A percentile compares a stretch with the other conserved stretches of the same genome.
Evolutionary conservation across 2,797 vertebrate species (phyloP).

Genomic region (Prunella strophiata): DNA sequence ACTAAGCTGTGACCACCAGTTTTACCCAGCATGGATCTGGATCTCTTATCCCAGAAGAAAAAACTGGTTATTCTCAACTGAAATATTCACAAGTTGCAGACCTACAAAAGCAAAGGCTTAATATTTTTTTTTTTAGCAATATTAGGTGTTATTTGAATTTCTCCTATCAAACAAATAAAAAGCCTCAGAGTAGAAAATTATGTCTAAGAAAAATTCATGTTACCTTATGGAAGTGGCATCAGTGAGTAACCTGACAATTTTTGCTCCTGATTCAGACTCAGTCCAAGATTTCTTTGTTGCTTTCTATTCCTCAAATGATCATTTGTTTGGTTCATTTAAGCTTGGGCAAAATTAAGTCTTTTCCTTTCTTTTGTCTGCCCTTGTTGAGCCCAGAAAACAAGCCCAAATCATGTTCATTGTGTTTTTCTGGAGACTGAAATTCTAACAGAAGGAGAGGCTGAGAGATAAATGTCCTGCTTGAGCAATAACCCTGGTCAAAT

Average conservation of each 20-base stretch:
- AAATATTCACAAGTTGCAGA: background rate
- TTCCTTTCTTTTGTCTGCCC: background rate
- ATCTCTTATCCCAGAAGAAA: background rate
- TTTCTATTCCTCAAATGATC: background rate
- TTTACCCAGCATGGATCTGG: background rate
- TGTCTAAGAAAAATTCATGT: background rate
- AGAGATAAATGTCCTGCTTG: background rate
- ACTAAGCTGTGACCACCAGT: background rate
- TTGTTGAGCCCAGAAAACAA: background rate
- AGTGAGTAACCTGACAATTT: background rate
- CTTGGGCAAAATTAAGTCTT: background rate
- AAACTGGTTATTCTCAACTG: background rate
- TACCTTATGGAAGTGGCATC: background rate
- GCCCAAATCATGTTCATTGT: background rate
- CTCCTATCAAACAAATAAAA: background rate
- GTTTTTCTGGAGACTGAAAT: background rate
- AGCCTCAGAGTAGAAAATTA: background rate
- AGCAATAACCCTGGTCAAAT: background rate
- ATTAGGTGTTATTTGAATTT: background rate
- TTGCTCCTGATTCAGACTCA: background rate
- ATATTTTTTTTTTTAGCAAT: background rate
- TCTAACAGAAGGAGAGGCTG: background rate
- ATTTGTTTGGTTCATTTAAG: background rate
- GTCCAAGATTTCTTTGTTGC: background rate
- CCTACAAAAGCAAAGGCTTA: background rate